Evolutionary conservation across 2,797 vertebrate genomes (phyloP), one percentile per base, ranked within the genome.

Genomic region (Danio albolineatus): DNA sequence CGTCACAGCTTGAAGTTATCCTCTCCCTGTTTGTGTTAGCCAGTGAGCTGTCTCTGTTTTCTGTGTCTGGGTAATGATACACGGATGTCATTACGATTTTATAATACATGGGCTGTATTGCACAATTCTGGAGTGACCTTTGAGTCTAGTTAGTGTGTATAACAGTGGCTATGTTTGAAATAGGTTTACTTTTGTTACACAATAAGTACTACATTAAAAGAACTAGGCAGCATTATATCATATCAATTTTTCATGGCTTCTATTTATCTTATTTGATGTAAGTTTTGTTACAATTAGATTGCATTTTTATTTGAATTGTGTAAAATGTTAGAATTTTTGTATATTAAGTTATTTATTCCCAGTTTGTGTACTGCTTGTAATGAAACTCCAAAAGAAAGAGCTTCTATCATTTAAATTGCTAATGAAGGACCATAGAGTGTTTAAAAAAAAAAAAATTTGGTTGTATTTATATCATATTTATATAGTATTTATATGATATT

Each of bases 31-130:
- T 78, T 70, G 54, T 51, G 48, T 60, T 60, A 49, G 44, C 14
- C 51, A 77, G 21, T 53, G 4, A 38, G 51, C 54, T 76, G 51
- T 54, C 74, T 76, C 16, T 36, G 41, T 41, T 54, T 70, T 70
- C 49, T 48, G 49, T 67, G 61, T n/a, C 49, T 46, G 74, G 39
- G 51, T 76, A 66, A 65, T 46, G 74, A 67, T 48, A 57, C 62
- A 57, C 7, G 13, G 62, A 67, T 44, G 41, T 39, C 57, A 49
- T 8, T 60, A 44, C 10, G 44, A 51, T 14, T 76, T 65, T 54
- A n/a, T 65, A 36, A 56, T 46, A 60, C 48, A 64, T 43, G 12
- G 12, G 74, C 57, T 76, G n/a, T 12, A 12, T 46, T 44, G 49
- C 73, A 44, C 19, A 13, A 43, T 64, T 7, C 51, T 43, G 49